Evolutionary conservation across 2,113 vertebrate genomes (phyloP), one percentile per base, ranked within the genome.

Genomic region (Leucosticte australis): DNA sequence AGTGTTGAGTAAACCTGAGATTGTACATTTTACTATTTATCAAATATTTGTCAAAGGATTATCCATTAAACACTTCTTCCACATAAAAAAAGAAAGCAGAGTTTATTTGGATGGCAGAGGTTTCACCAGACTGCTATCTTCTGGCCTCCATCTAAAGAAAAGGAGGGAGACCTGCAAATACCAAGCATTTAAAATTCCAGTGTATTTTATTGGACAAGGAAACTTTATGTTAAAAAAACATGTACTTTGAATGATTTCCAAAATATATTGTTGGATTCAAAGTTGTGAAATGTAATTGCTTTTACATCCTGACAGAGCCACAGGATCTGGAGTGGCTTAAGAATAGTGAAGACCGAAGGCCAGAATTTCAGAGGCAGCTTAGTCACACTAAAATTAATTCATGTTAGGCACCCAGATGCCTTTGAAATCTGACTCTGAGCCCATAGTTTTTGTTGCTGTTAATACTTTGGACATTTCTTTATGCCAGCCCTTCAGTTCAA

Each of bases 391-490:
- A 94, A 94, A 87, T 75, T 52, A 87, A 78, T 84, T 49, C 53
- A 56, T 68, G 65, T 76, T 91, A 96, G 89, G 69, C 52, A 94
- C 57, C 80, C 56, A 68, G 89, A 87, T 89, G 74, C 89, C 65
- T 95, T 96, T 95, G 91, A 91, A 97, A 94, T 82, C 77, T 96
- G 94, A 84, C 91, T 89, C 60, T 0, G 18, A 93, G 88, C 86
- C 94, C 75, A 74, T n/a, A 83, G 59, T 42, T 94, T 87, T 94
- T 95, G 87, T 96, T 95, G 65, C 85, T 88, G 74, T 93, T 93
- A 92, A 59, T 84, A 83, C 73, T 83, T 82, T 2, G 77, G 89
- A 90, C 82, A 37, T 84, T 88, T 88, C 85, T 92, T 92, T 87
- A 73, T 90, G 90, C 87, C 76, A 96, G 91, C 73, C 60, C 70